phyloP scores from a whole-genome alignment of 2,113 vertebrate genomes.

The Pampusana beccarii region DNA sequence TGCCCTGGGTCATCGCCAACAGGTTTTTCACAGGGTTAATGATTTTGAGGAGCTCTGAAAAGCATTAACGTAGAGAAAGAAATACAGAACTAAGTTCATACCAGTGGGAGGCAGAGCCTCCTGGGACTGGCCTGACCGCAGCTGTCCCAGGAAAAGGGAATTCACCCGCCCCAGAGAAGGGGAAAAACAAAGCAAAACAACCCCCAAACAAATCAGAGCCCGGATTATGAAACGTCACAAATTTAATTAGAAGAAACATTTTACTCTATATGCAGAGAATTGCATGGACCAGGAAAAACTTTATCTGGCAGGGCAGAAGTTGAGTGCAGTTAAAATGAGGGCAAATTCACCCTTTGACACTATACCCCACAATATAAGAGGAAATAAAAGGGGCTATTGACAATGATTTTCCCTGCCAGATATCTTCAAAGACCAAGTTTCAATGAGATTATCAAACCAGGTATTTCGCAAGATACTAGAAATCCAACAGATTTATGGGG shows the following conservation, averaged over 20 bases:
- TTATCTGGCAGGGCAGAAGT: not conserved
- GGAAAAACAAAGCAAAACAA: not conserved
- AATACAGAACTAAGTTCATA: not conserved
- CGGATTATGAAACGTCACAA: not conserved
- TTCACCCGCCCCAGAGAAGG: not conserved
- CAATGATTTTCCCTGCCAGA: not conserved
- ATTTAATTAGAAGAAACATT: not conserved
- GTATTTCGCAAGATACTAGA: not conserved
- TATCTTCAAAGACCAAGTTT: not conserved
- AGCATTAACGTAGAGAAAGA: not conserved
- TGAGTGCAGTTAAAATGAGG: not conserved
- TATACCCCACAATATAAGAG: not conserved
- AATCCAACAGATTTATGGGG: not conserved
- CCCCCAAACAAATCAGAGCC: not conserved
- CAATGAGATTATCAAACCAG: not conserved
- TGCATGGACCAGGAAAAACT: not conserved
- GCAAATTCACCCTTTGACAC: not conserved
- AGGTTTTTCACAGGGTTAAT: slow-evolving; percentile 23
- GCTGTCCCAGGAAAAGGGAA: not conserved
- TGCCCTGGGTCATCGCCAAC: not conserved
- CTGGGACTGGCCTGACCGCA: not conserved
- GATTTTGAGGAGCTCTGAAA: slow-evolving; percentile 7
- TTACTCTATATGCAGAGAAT: not conserved
- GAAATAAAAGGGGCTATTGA: not conserved
- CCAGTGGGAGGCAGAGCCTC: not conserved